Evolutionary conservation across 2,797 vertebrate genomes (phyloP).

Genomic region (Prunella strophiata): DNA sequence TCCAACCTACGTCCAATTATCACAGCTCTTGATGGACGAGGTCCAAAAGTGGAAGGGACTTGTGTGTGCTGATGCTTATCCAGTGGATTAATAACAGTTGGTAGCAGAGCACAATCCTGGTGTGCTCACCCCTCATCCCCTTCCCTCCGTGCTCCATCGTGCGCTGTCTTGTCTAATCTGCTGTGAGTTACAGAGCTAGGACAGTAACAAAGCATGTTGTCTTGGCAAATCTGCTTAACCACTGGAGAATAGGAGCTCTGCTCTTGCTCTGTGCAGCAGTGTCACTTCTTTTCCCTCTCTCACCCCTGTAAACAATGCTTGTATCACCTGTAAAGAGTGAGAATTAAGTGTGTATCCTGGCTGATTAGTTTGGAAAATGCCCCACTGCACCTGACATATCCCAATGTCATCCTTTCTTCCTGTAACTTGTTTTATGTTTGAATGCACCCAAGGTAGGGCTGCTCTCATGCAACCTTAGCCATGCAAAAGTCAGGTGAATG

Average conservation of each 20-base stretch:
- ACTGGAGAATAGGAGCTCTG: neutral
- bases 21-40: neutral
- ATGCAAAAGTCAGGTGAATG: neutral
- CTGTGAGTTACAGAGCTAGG: neutral
- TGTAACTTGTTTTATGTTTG: neutral
- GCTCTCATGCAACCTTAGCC: neutral
- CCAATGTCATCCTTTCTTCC: neutral
- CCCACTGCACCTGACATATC: neutral
- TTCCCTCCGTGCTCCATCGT: fast-evolving
- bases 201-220: neutral
- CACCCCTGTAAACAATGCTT: neutral
- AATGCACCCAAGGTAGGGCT: neutral
- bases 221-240: neutral
- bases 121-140: neutral
- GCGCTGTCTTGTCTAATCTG: slow-evolving; percentile 8
- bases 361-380: neutral
- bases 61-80: neutral
- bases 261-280: neutral
- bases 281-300: neutral
- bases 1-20: neutral
- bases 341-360: neutral
- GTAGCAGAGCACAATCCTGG: neutral
- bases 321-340: neutral
- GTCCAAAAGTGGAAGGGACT: neutral
- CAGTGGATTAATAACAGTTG: neutral